Evolutionary conservation across 2,888 invertebrate genomes (phyloP).

Genomic region (Anthoptus insignis): DNA sequence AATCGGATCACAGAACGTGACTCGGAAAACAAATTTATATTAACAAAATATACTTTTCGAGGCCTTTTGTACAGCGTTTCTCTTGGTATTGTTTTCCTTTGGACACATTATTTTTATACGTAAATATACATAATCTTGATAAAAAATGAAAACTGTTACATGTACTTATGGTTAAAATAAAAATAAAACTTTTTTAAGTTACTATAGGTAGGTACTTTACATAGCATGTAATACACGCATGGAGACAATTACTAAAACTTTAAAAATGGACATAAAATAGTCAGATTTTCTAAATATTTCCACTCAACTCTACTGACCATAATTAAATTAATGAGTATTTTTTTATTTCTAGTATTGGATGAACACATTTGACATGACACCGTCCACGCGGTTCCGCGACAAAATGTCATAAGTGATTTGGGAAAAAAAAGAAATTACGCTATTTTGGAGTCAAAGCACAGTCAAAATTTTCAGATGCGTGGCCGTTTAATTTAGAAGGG

Average conservation of each 20-base stretch:
- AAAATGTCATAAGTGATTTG: slow-evolving; percentile 25
- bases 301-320: no score
- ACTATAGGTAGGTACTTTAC: no score
- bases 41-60: neutral
- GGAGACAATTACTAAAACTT: no score
- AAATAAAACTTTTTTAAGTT: no score
- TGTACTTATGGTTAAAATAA: no score
- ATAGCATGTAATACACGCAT: no score
- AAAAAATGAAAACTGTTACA: no score
- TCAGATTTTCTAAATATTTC: no score
- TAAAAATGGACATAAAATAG: no score
- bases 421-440: slow-evolving; percentile 42
- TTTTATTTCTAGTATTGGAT: neutral
- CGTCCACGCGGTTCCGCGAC: slow-evolving; percentile 7
- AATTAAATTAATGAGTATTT: no score
- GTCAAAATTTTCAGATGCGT: slow-evolving; percentile 69
- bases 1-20: neutral
- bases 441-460: slow-evolving; percentile 54
- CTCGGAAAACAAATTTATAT: neutral
- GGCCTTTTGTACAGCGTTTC: neutral
- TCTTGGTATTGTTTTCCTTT: neutral
- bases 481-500: slow-evolving; percentile 78
- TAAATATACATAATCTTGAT: no score
- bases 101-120: no score
- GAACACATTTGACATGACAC: slow-evolving; percentile 11